Evolutionary conservation across 2,888 invertebrate species (phyloP).

Genomic region (Napeogenes sylphis): DNA sequence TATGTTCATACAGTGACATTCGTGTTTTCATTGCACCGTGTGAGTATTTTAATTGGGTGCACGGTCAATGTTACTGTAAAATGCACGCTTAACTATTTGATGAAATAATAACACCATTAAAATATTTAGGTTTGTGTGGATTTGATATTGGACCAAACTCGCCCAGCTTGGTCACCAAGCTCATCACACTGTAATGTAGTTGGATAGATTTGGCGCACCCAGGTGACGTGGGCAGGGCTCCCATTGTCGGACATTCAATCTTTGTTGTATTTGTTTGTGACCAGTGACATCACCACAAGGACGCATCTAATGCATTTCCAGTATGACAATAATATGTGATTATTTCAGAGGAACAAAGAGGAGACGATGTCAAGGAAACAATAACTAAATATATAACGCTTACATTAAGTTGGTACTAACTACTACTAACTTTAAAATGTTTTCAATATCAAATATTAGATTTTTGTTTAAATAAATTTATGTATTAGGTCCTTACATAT

Average conservation of each 20-base stretch:
- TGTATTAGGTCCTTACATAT: no score
- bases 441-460: no score
- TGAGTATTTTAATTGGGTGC: constrained; percentile 4
- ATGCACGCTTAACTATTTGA: constrained; percentile 4
- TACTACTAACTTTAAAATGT: no score
- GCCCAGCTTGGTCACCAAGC: constrained; percentile 29
- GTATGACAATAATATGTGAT: constrained; percentile 40
- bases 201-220: constrained; percentile 56
- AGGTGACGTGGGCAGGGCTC: constrained; percentile 49
- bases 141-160: constrained; percentile 17
- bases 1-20: neutral
- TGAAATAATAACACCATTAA: constrained; percentile 12
- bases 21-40: neutral
- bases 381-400: no score
- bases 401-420: no score
- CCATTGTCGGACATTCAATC: constrained; percentile 53
- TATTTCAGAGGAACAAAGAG: constrained; percentile 36
- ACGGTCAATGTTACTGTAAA: constrained; percentile 24
- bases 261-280: constrained; percentile 40
- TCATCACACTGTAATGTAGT: constrained; percentile 36
- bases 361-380: neutral
- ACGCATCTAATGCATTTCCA: constrained; percentile 49
- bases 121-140: constrained; percentile 16
- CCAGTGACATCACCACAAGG: constrained; percentile 51
- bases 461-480: no score